Evolutionary conservation across 2,113 vertebrate species (phyloP).

Genomic region (Callionymus lyra): DNA sequence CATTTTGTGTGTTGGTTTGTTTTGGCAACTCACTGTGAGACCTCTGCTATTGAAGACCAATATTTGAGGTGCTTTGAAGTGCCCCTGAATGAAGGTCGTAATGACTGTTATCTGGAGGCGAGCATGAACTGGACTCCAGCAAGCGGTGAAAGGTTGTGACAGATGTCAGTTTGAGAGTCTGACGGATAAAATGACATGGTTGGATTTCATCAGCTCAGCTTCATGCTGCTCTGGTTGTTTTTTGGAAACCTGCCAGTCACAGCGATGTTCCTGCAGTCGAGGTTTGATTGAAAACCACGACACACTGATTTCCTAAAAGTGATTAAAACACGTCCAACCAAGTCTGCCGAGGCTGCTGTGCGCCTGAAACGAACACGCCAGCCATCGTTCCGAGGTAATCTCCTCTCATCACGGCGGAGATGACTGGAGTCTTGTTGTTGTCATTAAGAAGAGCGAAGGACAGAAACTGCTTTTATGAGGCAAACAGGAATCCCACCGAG

Average conservation of each 20-base stretch:
- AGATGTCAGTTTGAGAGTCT: too few species aligned
- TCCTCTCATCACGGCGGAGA: conserved; percentile 16
- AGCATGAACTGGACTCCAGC: too few species aligned
- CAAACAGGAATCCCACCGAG: conserved; percentile 22
- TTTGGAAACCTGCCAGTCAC: conserved; percentile 16
- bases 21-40: too few species aligned
- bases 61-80: too few species aligned
- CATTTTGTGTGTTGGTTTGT: too few species aligned
- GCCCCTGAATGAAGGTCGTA: too few species aligned
- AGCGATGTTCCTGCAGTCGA: conserved; percentile 9
- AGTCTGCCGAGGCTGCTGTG: conserved; percentile 24
- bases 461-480: conserved; percentile 21
- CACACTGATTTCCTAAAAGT: conserved; percentile 22
- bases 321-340: conserved; percentile 22
- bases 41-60: too few species aligned
- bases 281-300: conserved; percentile 17
- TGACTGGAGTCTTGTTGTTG: conserved; percentile 34
- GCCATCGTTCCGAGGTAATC: conserved; percentile 30
- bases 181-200: conserved; percentile 2
- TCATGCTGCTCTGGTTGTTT: conserved; percentile 12
- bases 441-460: conserved; percentile 25
- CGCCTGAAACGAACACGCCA: conserved; percentile 22
- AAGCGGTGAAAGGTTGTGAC: too few species aligned
- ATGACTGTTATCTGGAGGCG: too few species aligned
- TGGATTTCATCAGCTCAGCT: conserved; percentile 2